Conservation (phyloP, 53 echinoderm and acorn worm species). For the Mesocentrotus franciscanus region DNA sequence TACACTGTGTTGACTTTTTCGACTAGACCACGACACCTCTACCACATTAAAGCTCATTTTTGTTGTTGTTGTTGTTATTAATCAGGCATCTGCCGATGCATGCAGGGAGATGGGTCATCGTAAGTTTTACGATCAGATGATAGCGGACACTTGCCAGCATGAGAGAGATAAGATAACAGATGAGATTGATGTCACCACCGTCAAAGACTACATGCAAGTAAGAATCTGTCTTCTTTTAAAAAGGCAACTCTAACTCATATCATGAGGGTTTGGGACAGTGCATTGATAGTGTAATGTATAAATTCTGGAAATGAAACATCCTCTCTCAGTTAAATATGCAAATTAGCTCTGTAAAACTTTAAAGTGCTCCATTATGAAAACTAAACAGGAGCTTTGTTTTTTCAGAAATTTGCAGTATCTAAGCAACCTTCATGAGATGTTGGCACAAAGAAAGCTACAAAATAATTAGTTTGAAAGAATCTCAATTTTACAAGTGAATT, state of each 20-base stretch:
- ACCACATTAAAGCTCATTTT: background rate
- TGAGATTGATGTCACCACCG: conserved; percentile 93
- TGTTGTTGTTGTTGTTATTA: background rate
- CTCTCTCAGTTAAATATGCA: background rate
- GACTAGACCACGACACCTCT: too few species aligned
- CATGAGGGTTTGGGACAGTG: background rate
- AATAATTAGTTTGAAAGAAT: background rate
- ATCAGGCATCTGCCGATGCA: conserved; percentile 94
- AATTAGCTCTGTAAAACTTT: background rate
- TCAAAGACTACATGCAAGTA: conserved; percentile 99
- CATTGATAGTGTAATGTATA: background rate
- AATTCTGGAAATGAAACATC: background rate
- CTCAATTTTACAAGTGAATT: background rate
- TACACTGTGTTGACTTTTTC: too few species aligned
- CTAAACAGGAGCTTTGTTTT: too few species aligned
- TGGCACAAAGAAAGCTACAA: background rate
- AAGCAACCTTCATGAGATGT: background rate
- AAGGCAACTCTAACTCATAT: too few species aligned
- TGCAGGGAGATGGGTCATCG: conserved; percentile 98
- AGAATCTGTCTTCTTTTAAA: background rate
- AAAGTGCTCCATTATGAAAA: background rate
- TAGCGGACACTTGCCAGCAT: conserved; percentile 92
- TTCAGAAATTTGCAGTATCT: too few species aligned
- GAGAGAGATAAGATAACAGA: conserved; percentile 92
- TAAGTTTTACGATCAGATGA: conserved; percentile 98